phyloP scores from a whole-genome alignment of 2,113 vertebrate genomes.

The Mustela nigripes region DNA sequence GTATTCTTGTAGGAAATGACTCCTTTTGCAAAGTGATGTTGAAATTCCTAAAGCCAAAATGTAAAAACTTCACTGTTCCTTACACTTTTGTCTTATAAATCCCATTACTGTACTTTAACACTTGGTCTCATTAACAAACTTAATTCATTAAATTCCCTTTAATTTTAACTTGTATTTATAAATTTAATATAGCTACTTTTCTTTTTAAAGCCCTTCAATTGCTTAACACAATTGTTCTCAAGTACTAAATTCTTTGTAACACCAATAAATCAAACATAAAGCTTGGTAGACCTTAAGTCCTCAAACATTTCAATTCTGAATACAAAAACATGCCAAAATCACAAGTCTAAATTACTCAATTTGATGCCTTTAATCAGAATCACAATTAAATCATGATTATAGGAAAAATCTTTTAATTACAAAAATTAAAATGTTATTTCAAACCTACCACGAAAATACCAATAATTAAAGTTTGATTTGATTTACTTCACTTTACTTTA shows the following conservation, averaged over 20 bases:
- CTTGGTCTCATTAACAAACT: slow-evolving; percentile 8
- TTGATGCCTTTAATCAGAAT: neutral
- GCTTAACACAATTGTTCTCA: neutral
- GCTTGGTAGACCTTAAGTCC: neutral
- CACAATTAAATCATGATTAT: neutral
- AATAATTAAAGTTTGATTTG: neutral
- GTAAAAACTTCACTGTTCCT: neutral
- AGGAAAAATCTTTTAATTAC: neutral
- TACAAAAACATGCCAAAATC: neutral
- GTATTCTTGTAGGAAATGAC: neutral
- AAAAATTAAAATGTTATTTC: neutral
- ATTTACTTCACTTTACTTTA: neutral
- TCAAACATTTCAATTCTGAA: slow-evolving; percentile 8
- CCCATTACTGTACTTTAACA: neutral
- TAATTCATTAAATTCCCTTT: neutral
- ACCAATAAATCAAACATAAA: neutral
- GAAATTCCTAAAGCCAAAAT: neutral
- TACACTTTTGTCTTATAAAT: neutral
- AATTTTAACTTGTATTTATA: slow-evolving; percentile 46
- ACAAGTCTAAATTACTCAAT: neutral
- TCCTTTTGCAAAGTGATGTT: neutral
- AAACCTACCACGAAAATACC: neutral
- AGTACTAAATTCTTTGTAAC: neutral
- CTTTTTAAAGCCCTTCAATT: neutral
- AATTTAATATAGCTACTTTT: slow-evolving; percentile 5